Conservation (phyloP, 2,888 invertebrate species). For the Apotomis turbidana region DNA sequence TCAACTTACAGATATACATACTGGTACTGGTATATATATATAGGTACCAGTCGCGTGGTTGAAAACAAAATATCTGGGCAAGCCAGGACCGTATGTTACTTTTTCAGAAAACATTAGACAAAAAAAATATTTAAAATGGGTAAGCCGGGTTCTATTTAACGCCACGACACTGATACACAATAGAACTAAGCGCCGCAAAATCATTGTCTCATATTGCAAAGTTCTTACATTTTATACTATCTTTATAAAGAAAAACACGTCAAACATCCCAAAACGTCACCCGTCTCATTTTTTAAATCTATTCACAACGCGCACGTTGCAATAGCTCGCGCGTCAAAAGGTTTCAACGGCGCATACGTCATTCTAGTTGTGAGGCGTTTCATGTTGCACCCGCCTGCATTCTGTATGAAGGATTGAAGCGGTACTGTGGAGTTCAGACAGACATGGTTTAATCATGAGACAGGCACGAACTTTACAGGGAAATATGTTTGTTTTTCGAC, state of each 20-base stretch:
- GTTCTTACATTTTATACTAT: neutral
- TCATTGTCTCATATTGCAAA: too few relatives aligned
- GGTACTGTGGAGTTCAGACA: slow-evolving; percentile 20
- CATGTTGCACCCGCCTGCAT: slow-evolving; percentile 12
- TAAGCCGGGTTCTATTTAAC: too few relatives aligned
- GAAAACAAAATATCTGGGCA: too few relatives aligned
- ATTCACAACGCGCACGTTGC: neutral
- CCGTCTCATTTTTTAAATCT: slow-evolving; percentile 28
- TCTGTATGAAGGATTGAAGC: slow-evolving; percentile 29
- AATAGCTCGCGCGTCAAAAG: neutral
- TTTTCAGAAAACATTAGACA: too few relatives aligned
- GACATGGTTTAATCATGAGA: slow-evolving; percentile 32
- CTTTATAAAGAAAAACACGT: slow-evolving; percentile 16
- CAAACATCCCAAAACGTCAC: slow-evolving; percentile 29
- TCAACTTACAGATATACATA: too few relatives aligned
- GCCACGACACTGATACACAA: too few relatives aligned
- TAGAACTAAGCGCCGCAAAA: too few relatives aligned
- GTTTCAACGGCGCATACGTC: neutral
- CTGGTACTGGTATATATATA: too few relatives aligned
- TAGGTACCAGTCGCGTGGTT: too few relatives aligned
- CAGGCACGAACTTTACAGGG: slow-evolving; percentile 19
- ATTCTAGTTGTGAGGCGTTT: neutral
- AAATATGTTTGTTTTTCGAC: slow-evolving; percentile 29
- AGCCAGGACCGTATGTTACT: too few relatives aligned
- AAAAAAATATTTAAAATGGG: too few relatives aligned